Percentiles rank a stretch among this genome's conserved stretches.
phyloP scores from a whole-genome alignment of 37 sponge, comb jelly and placozoan species.

The Beroe ovata region DNA sequence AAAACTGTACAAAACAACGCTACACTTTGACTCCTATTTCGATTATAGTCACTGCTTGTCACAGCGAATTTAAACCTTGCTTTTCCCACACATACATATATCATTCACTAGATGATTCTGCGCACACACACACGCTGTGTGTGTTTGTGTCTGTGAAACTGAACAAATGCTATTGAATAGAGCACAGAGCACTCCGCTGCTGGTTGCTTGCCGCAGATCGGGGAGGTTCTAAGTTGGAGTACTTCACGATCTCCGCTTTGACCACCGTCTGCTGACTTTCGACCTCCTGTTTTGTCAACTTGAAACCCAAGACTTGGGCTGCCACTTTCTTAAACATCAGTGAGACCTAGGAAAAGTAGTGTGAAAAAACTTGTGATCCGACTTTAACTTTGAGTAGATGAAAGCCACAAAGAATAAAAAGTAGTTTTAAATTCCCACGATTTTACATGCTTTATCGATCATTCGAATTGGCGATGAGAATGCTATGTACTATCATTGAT shows the following conservation, averaged over 20 bases:
- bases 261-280: constrained; percentile 76
- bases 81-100: too few relatives aligned
- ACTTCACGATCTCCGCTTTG: constrained; percentile 77
- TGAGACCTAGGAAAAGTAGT: constrained; percentile 54
- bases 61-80: too few relatives aligned
- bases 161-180: constrained; percentile 58
- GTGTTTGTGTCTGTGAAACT: neutral
- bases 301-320: constrained; percentile 78
- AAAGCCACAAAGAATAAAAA: too few relatives aligned
- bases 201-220: constrained; percentile 1
- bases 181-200: constrained; percentile 62
- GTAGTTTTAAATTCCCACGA: too few relatives aligned
- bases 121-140: too few relatives aligned
- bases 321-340: constrained; percentile 76
- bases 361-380: neutral
- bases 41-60: too few relatives aligned
- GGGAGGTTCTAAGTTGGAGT: constrained; percentile 46
- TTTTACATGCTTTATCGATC: too few relatives aligned
- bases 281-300: constrained; percentile 72
- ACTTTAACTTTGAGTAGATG: too few relatives aligned
- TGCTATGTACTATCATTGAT: too few relatives aligned
- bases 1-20: too few relatives aligned
- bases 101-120: neutral
- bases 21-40: too few relatives aligned
- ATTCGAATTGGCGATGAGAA: too few relatives aligned